Evolutionary conservation across 2,797 vertebrate genomes (phyloP).

Genomic region (Xiphorhynchus erythropygius): DNA sequence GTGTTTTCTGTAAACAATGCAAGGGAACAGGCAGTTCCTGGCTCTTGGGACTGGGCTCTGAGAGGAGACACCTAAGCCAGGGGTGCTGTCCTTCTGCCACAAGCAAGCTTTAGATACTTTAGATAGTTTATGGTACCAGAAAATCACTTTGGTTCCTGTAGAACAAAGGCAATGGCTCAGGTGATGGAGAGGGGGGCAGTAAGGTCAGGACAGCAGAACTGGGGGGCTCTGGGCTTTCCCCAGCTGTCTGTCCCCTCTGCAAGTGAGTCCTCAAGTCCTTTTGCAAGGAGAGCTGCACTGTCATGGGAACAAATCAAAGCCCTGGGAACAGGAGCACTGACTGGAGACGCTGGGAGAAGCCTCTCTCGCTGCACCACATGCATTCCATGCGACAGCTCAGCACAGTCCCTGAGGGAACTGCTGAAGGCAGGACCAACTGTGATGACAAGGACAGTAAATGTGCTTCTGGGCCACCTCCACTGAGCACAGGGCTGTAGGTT

Average conservation of each 20-base stretch:
- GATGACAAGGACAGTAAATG: background rate
- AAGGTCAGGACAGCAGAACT: background rate
- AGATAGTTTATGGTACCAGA: background rate
- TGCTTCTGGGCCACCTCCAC: background rate
- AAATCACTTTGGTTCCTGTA: rapidly evolving
- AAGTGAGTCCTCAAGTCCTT: background rate
- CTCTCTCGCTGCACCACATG: rapidly evolving
- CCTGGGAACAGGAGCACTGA: rapidly evolving
- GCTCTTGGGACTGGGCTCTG: background rate
- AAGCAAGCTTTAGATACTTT: background rate
- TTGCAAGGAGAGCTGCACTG: rapidly evolving
- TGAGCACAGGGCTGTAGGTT: background rate
- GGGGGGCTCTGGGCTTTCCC: background rate
- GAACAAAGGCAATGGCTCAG: background rate
- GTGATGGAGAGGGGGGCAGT: background rate
- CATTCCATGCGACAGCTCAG: rapidly evolving
- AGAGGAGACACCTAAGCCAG: background rate
- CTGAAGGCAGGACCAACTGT: rapidly evolving
- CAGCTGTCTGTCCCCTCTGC: background rate
- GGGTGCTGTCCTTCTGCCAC: background rate
- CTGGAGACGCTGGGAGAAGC: background rate
- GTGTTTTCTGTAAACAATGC: background rate
- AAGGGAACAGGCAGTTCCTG: background rate
- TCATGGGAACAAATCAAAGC: background rate
- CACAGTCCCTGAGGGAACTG: rapidly evolving